Conservation (phyloP, 37 sponge, comb jelly and placozoan species). For the Chondrosia reniformis region DNA sequence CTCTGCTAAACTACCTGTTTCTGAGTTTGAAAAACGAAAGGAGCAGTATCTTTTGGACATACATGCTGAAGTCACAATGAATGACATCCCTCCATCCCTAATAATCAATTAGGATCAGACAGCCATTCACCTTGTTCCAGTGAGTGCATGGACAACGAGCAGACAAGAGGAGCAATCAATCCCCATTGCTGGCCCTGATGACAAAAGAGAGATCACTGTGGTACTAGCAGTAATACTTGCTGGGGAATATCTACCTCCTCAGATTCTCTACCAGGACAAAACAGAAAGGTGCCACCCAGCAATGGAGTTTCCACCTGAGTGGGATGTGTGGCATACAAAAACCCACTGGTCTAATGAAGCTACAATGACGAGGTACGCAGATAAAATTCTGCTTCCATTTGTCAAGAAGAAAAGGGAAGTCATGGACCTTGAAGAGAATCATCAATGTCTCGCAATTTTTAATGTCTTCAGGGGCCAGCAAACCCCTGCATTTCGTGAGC, state of each 20-base stretch:
- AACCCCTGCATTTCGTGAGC: neutral
- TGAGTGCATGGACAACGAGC: conserved; percentile 43
- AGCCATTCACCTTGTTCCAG: conserved; percentile 34
- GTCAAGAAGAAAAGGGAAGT: conserved; percentile 30
- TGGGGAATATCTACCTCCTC: conserved; percentile 44
- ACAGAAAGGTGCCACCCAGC: conserved; percentile 41
- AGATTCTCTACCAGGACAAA: conserved; percentile 51
- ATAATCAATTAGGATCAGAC: conserved; percentile 63
- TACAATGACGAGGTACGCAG: conserved; percentile 39
- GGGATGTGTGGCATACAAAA: conserved; percentile 40
- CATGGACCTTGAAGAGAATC: conserved; percentile 15
- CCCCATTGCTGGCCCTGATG: conserved; percentile 29
- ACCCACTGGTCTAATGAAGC: conserved; percentile 59
- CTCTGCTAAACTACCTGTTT: neutral
- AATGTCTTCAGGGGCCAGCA: conserved; percentile 46
- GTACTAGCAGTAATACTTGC: conserved; percentile 29
- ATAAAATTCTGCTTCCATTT: conserved; percentile 45
- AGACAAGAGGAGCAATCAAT: conserved; percentile 25
- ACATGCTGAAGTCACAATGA: conserved; percentile 18
- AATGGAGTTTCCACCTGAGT: conserved; percentile 31
- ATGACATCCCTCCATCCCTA: conserved; percentile 26
- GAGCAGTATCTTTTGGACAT: conserved; percentile 32
- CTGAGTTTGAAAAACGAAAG: conserved; percentile 34
- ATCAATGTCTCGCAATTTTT: conserved; percentile 34
- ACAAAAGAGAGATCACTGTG: conserved; percentile 53